phyloP scores from a whole-genome alignment of 2,888 invertebrate species.

The Pharmacophagus antenor region DNA sequence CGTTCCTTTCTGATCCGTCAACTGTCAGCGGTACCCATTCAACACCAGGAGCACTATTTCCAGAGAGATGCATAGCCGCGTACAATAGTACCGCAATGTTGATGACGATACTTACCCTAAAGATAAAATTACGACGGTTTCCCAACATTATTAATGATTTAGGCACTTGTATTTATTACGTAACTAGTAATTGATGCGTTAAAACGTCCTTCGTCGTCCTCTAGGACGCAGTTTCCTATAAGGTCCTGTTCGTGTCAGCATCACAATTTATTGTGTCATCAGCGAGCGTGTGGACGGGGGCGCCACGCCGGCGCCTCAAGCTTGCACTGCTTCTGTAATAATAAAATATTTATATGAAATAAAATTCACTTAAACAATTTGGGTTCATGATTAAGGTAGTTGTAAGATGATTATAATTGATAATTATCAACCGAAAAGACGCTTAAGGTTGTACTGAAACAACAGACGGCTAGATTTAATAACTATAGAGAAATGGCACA shows the following conservation, averaged over 20 bases:
- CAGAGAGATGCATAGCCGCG: slow-evolving; percentile 83
- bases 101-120: slow-evolving; percentile 87
- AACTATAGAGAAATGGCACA: too few species aligned
- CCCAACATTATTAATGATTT: slow-evolving; percentile 64
- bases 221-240: slow-evolving; percentile 79
- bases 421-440: too few species aligned
- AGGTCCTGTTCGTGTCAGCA: slow-evolving; percentile 72
- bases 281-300: slow-evolving; percentile 60
- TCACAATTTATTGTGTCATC: slow-evolving; percentile 79
- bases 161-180: slow-evolving; percentile 68
- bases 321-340: slow-evolving; percentile 60
- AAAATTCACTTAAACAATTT: neutral
- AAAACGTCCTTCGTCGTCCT: slow-evolving; percentile 78
- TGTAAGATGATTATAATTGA: too few species aligned
- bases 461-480: too few species aligned
- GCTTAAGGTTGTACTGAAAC: too few species aligned
- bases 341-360: slow-evolving; percentile 33
- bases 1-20: slow-evolving; percentile 59
- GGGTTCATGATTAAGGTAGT: too few species aligned
- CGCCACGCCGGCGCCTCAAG: slow-evolving; percentile 59
- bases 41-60: slow-evolving; percentile 50
- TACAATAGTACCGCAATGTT: slow-evolving; percentile 87
- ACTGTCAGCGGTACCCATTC: slow-evolving; percentile 67
- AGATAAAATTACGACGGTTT: slow-evolving; percentile 84
- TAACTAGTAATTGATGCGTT: slow-evolving; percentile 52